A percentile compares a stretch with the other conserved stretches of the same genome.
Conservation (phyloP, 2,113 vertebrate genomes). For the Neodon shergylaensis region DNA sequence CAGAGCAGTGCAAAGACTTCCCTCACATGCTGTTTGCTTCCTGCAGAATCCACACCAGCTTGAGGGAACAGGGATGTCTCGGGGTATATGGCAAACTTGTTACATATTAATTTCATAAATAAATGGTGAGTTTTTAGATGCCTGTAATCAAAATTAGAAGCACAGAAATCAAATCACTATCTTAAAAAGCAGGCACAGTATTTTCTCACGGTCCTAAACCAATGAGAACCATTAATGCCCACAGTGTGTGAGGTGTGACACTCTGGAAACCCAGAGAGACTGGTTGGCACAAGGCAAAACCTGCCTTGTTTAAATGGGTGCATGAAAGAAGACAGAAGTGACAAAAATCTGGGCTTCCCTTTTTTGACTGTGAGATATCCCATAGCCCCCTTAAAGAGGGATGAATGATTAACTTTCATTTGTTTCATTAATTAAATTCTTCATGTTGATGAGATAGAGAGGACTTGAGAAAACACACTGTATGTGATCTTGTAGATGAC, state of each 20-base stretch:
- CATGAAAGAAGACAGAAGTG: neutral
- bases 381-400: neutral
- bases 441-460: neutral
- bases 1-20: neutral
- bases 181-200: neutral
- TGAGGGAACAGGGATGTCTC: neutral
- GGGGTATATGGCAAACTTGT: neutral
- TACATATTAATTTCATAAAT: neutral
- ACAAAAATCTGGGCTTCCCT: neutral
- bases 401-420: neutral
- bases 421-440: conserved; percentile 10
- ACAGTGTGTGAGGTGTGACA: neutral
- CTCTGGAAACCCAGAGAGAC: neutral
- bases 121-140: neutral
- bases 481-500: neutral
- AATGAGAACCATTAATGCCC: neutral
- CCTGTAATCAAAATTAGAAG: neutral
- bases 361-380: neutral
- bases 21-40: neutral
- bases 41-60: neutral
- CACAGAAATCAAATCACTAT: neutral
- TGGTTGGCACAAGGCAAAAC: accelerated
- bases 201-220: neutral
- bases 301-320: neutral
- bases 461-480: neutral